phyloP scores from a whole-genome alignment of 2,113 vertebrate species.

The Alaudala cheleensis region DNA sequence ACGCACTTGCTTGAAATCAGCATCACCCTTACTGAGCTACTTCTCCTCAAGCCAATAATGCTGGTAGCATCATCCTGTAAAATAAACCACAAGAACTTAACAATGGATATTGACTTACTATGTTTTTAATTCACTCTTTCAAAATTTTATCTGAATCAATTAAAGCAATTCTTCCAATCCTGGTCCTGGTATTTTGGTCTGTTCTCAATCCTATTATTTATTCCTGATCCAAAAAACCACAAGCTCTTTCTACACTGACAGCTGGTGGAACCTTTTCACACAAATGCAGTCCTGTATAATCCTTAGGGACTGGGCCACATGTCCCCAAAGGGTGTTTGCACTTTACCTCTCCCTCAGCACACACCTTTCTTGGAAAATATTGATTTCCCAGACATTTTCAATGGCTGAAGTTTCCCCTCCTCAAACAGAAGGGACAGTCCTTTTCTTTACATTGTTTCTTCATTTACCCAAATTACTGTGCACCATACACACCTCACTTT shows the following conservation, averaged over 20 bases:
- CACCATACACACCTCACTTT: fast-evolving
- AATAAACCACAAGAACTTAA: not conserved
- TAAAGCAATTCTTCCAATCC: not conserved
- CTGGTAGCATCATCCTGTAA: not conserved
- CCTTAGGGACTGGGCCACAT: not conserved
- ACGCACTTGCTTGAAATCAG: not conserved
- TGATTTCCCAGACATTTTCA: not conserved
- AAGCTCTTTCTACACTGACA: not conserved
- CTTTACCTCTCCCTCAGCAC: not conserved
- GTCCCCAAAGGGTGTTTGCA: not conserved
- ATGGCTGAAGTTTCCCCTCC: not conserved
- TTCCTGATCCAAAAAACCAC: not conserved
- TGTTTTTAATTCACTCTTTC: not conserved
- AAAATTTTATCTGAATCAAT: not conserved
- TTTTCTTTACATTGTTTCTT: not conserved
- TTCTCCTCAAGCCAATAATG: not conserved
- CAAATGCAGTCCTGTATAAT: not conserved
- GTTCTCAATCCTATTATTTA: not conserved
- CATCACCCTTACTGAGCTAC: not conserved
- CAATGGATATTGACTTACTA: not conserved
- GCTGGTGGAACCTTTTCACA: not conserved
- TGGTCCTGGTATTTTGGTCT: not conserved
- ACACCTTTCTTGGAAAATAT: not conserved
- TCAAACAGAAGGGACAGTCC: not conserved
- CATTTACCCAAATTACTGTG: not conserved